Percentiles rank a stretch among this genome's conserved stretches.
phyloP scores from a whole-genome alignment of 1,140 invertebrate genomes.

The Zaprionus inermis region DNA sequence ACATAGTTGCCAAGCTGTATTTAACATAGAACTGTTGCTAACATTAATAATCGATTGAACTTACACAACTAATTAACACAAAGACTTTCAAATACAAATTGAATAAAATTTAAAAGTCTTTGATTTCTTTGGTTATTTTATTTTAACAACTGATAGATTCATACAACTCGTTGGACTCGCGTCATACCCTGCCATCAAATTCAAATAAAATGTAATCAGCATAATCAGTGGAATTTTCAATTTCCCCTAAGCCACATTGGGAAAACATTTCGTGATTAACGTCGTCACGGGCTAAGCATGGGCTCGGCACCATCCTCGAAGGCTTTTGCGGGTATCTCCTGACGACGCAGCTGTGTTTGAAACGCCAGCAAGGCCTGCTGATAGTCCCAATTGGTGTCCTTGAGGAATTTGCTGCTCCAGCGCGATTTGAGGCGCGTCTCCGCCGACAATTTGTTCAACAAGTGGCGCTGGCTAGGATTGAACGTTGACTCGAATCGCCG shows the following conservation, averaged over 20 bases:
- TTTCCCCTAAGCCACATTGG: slow-evolving; percentile 47
- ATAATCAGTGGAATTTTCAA: slow-evolving; percentile 58
- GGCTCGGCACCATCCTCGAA: slow-evolving; percentile 5
- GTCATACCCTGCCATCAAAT: slow-evolving; percentile 29
- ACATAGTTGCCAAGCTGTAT: neutral
- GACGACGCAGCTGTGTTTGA: slow-evolving; percentile 7
- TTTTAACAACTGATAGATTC: neutral
- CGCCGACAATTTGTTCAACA: slow-evolving; percentile 15
- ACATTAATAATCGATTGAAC: neutral
- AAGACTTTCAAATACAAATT: no score
- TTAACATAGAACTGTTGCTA: neutral
- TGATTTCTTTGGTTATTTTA: no score
- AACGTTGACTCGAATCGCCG: neutral
- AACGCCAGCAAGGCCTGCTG: slow-evolving; percentile 36
- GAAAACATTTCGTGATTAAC: slow-evolving; percentile 17
- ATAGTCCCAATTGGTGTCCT: slow-evolving; percentile 44
- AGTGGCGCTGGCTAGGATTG: slow-evolving; percentile 2
- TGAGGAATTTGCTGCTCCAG: slow-evolving; percentile 33
- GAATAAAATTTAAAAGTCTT: no score
- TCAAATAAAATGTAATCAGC: slow-evolving; percentile 54
- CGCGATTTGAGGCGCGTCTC: slow-evolving; percentile 24
- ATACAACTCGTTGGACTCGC: neutral
- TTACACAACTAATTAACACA: neutral
- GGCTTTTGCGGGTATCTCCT: slow-evolving; percentile 23
- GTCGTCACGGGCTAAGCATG: slow-evolving; percentile 11